Conservation (phyloP, 2,113 vertebrate genomes). For the Sorex araneus region DNA sequence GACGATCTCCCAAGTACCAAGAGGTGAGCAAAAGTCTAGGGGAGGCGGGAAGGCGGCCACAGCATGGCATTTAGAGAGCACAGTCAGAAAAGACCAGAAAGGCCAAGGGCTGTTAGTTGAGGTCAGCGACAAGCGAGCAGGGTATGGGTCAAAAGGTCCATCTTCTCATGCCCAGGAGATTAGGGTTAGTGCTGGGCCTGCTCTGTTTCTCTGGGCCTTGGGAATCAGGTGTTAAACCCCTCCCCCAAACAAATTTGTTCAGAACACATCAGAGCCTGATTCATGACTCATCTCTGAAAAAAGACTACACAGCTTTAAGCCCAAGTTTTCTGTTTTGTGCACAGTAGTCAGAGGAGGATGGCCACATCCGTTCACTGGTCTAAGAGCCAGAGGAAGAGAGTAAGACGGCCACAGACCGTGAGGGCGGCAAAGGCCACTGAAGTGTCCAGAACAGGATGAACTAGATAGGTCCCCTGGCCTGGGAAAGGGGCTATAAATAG, state of each 20-base stretch:
- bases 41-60: neutral
- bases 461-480: neutral
- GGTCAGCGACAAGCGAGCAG: neutral
- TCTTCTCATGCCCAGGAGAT: neutral
- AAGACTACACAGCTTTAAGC: neutral
- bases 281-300: neutral
- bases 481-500: neutral
- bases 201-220: too few species aligned
- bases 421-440: constrained; percentile 26
- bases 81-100: constrained; percentile 17
- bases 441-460: neutral
- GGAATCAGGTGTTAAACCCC: neutral
- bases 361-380: neutral
- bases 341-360: neutral
- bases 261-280: neutral
- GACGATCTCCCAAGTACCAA: neutral
- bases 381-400: constrained; percentile 11
- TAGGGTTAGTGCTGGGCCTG: too few species aligned
- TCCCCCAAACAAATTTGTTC: neutral
- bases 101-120: neutral
- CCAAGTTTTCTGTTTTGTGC: neutral
- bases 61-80: neutral
- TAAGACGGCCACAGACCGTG: neutral
- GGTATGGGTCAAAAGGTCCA: neutral
- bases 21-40: neutral